Evolutionary conservation across 1,140 invertebrate species (phyloP).

Genomic region (Euwallacea similis): DNA sequence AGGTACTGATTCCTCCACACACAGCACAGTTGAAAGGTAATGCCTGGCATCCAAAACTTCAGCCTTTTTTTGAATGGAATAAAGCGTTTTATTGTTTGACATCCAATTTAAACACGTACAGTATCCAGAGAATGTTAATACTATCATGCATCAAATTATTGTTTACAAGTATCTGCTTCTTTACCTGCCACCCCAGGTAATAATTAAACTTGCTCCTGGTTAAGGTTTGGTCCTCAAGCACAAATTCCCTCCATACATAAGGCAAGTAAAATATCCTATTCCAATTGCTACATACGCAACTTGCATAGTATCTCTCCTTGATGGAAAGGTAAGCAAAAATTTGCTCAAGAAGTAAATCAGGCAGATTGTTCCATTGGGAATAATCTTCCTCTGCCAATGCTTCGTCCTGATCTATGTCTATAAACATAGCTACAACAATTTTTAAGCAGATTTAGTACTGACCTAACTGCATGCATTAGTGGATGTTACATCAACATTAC

Average conservation of each 20-base stretch:
- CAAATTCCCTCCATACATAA: constrained; percentile 73
- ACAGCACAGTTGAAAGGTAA: too few relatives aligned
- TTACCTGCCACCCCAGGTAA: constrained; percentile 78
- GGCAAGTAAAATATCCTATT: constrained; percentile 74
- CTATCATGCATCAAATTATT: too few relatives aligned
- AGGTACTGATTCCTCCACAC: too few relatives aligned
- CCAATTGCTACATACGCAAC: constrained; percentile 72
- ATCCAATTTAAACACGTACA: too few relatives aligned
- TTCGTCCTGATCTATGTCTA: constrained; percentile 57
- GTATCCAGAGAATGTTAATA: not conserved
- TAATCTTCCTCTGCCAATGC: constrained; percentile 54
- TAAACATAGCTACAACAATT: constrained; percentile 58
- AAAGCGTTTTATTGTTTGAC: too few relatives aligned
- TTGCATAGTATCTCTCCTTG: constrained; percentile 72
- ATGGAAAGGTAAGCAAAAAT: constrained; percentile 73
- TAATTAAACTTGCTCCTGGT: constrained; percentile 78
- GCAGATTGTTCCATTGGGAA: constrained; percentile 69
- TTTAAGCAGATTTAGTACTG: too few relatives aligned
- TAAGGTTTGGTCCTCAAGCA: constrained; percentile 71
- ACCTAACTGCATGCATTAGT: too few relatives aligned
- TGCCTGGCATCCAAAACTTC: too few relatives aligned
- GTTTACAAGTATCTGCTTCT: not conserved
- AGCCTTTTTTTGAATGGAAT: too few relatives aligned
- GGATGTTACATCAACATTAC: too few relatives aligned
- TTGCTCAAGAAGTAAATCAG: constrained; percentile 76